Conservation (phyloP, 2,888 invertebrate genomes). For the Ornithoptera priamus region DNA sequence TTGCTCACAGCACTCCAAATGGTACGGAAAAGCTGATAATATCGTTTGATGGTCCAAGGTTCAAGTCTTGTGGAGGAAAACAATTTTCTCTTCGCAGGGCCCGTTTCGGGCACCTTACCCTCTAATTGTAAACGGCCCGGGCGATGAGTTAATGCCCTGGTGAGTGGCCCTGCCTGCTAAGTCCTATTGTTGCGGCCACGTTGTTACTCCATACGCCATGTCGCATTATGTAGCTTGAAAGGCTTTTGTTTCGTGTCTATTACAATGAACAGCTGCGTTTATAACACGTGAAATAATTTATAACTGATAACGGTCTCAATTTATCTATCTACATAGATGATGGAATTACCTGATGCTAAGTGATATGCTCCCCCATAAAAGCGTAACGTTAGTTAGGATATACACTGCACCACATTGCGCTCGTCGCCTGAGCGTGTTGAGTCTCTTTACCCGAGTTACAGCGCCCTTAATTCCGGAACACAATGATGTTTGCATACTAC, state of each 20-base stretch:
- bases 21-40: slow-evolving; percentile 53
- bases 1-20: slow-evolving; percentile 49
- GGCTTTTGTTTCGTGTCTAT: slow-evolving; percentile 15
- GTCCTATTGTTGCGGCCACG: slow-evolving; percentile 28
- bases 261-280: not conserved
- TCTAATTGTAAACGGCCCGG: slow-evolving; percentile 58
- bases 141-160: slow-evolving; percentile 46
- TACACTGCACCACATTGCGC: too few relatives aligned
- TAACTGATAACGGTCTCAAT: not conserved
- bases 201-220: slow-evolving; percentile 12
- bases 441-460: too few relatives aligned
- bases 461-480: too few relatives aligned
- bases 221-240: slow-evolving; percentile 1
- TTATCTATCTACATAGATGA: too few relatives aligned
- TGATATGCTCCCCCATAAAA: too few relatives aligned
- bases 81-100: slow-evolving; percentile 53
- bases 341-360: too few relatives aligned
- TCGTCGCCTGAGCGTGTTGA: too few relatives aligned
- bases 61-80: slow-evolving; percentile 55
- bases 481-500: too few relatives aligned
- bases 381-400: too few relatives aligned
- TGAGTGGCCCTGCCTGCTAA: slow-evolving; percentile 26
- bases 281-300: not conserved
- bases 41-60: slow-evolving; percentile 40
- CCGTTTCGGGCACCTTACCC: slow-evolving; percentile 50